These are phyloP conservation scores for Squalus acanthias DNA, from an alignment of 2,797 vertebrate genomes.

Conservation along the genomic window DNA sequence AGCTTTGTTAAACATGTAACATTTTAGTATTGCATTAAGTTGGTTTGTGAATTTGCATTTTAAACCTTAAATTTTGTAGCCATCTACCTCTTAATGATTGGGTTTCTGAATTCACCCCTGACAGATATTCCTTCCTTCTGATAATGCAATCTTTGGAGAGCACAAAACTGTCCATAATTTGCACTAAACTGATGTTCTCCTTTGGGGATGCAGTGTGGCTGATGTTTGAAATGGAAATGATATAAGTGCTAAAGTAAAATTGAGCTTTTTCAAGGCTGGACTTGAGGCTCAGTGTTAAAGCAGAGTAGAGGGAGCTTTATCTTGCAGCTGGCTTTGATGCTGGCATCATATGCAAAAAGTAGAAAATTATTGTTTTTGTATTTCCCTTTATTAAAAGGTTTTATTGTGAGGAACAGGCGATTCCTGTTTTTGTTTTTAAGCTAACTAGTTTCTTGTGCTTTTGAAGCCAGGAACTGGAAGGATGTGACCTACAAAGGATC, in stretches of 20 bases:
- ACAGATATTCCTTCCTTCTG: neutral
- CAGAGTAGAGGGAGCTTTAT: neutral
- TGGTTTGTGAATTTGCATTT: neutral
- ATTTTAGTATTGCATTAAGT: neutral
- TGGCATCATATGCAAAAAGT: neutral
- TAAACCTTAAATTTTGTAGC: neutral
- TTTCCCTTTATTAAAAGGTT: neutral
- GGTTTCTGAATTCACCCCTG: neutral
- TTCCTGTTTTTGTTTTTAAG: neutral
- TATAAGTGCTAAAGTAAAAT: neutral
- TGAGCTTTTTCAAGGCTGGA: neutral
- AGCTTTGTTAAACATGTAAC: too few species aligned
- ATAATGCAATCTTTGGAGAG: neutral
- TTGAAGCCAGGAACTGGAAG: slow-evolving; percentile 68
- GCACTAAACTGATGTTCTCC: neutral
- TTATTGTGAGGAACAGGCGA: neutral
- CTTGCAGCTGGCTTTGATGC: neutral
- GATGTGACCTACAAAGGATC: slow-evolving; percentile 68
- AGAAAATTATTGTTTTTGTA: neutral
- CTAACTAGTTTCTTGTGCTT: slow-evolving; percentile 9
- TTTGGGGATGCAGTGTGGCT: neutral
- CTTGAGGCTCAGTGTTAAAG: too few species aligned
- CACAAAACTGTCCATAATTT: neutral
- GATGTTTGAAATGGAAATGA: neutral
- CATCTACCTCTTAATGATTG: neutral